Evolutionary conservation across 2,113 vertebrate genomes (phyloP), one percentile per base, ranked within the genome.

Genomic region (Gadus macrocephalus): DNA sequence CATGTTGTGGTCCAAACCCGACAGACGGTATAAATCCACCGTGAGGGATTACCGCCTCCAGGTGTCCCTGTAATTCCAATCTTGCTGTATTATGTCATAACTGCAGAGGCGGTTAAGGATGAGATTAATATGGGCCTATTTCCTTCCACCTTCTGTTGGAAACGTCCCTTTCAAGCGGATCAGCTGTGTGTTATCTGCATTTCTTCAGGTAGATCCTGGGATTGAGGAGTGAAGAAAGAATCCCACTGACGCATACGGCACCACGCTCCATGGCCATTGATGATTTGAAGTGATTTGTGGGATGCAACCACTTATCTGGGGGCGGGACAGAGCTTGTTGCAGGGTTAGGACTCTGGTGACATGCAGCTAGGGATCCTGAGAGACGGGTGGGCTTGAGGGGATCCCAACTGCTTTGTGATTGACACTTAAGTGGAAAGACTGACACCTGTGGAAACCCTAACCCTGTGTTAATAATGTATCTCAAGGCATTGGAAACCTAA

Each of bases 61-160:
- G 84, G 80, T 83, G 83, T 83, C 81, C 68, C 70, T 78, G 85
- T 89, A 79, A 88, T 88, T 87, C 84, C 84, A 82, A 88, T 88
- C 85, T 89, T 88, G 70, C 81, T 77, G 77, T 84, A 88, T 89
- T 88, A 89, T 88, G 87, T 79, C 88, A 90, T 88, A 84, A 58
- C 84, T 85, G 83, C 70, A 70, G 83, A 86, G 83, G 82, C 85
- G 88, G 80, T 79, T 86, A 85, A 84, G 71, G 71, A 80, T 53
- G 67, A 78, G 87, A 89, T 88, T 89, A 90, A 42, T 0, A 6
- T 62, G 75, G 65, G 67, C 71, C 79, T 67, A 67, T 79, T 62
- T 78, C 70, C 80, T 85, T 81, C 79, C 70, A 85, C 85, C 85
- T 71, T 85, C 86, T 84, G 85, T 74, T 80, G 67, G 60, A 74